Percentiles rank a stretch among this genome's conserved stretches.
These are phyloP conservation scores for Tragelaphus scriptus DNA, from an alignment of 2,113 vertebrate genomes.

Conservation along the genomic window DNA sequence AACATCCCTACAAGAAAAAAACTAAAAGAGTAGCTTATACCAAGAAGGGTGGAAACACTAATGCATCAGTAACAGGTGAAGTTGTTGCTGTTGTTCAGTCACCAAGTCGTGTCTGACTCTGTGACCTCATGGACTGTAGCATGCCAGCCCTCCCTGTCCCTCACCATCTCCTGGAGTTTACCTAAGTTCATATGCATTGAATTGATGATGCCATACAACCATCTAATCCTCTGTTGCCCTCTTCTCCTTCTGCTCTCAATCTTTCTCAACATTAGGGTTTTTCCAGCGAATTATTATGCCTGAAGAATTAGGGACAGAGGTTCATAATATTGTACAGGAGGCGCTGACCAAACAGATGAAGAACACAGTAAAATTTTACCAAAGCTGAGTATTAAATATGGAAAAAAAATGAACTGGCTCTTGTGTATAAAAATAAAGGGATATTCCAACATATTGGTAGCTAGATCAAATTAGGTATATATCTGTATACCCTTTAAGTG, in stretches of 20 bases:
- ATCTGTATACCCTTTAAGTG: constrained; percentile 83
- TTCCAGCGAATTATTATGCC: background rate
- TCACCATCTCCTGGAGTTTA: background rate
- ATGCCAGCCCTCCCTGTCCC: background rate
- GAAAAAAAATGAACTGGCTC: constrained; percentile 95
- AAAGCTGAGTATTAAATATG: constrained; percentile 86
- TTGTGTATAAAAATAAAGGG: constrained; percentile 84
- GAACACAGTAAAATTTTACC: constrained; percentile 68
- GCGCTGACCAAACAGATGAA: background rate
- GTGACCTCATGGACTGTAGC: background rate
- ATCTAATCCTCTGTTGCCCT: background rate
- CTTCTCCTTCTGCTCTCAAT: background rate
- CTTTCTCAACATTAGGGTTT: background rate
- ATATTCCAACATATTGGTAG: constrained; percentile 84
- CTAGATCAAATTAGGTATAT: constrained; percentile 89
- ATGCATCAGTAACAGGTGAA: constrained; percentile 36
- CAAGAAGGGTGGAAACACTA: constrained; percentile 61
- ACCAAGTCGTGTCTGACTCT: background rate
- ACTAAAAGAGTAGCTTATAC: constrained; percentile 67
- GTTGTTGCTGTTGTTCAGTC: background rate
- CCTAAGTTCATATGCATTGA: background rate
- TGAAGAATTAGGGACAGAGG: background rate
- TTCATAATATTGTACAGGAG: background rate
- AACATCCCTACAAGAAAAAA: constrained; percentile 78
- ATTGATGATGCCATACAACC: background rate